Evolutionary conservation across 2,888 invertebrate genomes (phyloP), one percentile per base, ranked within the genome.

Genomic region (Epirrhoe tristata): DNA sequence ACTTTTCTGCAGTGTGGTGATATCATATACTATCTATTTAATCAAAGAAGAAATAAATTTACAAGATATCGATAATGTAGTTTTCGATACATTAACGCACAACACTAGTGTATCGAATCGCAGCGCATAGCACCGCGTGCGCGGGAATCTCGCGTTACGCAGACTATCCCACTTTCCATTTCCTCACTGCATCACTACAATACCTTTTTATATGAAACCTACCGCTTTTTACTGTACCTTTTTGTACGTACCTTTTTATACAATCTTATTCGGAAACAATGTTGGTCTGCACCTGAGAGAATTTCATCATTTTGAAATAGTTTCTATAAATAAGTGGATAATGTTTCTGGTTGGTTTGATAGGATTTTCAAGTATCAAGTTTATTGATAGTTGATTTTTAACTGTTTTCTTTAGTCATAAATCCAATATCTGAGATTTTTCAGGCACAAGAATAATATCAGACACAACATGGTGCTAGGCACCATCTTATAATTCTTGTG

Each of bases 101-200:
- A 75, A 75, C 86, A 68, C 89, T 89, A 85, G 76, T 76, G 65
- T 63, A 73, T 72, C 77, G 83, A 86, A 89, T 85, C 79, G 78
- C 74, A 75, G 73, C 74, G 85, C 88, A 91, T 89, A 86, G 86
- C 88, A 76, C 78, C 84, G 87, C 88, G 88, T 87, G 87, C 87
- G 80, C 81, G 77, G 81, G 86, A 84, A 85, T 85, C 89, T 89
- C 81, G 89, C 86, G 88, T 91, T 90, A 91, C 91, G 89, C 90
- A 82, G 83, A 80, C 78, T 73, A 84, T 84, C 75, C 83, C 81
- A 88, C 89, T 91, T 89, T 89, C 90, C 86, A 84, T 90, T 91
- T 91, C 88, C 88, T 87, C 83, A 78, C 83, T 74, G 77, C 77
- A 86, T 86, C 80, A 83, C 83, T 81, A 83, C 85, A 85, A 87